phyloP scores from a whole-genome alignment of 2,888 invertebrate species.

The Crematogaster levior region DNA sequence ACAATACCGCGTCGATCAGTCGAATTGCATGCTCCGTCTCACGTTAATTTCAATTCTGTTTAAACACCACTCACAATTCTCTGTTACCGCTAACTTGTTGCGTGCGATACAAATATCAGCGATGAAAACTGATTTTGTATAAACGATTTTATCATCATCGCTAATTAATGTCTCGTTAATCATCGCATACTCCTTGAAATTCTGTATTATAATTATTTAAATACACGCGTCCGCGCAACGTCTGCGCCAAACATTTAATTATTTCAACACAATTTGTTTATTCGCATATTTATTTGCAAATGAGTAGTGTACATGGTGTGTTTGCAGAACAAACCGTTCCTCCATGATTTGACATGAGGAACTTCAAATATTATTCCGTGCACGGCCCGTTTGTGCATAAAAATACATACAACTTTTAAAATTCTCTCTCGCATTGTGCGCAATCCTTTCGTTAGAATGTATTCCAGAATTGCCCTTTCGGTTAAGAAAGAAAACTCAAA shows the following conservation, averaged over 20 bases:
- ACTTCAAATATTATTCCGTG: conserved; percentile 29
- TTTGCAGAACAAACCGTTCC: conserved; percentile 33
- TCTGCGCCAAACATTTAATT: conserved; percentile 1
- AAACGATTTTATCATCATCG: conserved; percentile 14
- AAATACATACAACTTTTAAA: conserved; percentile 22
- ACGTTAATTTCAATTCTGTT: conserved; percentile 28
- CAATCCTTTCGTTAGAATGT: conserved; percentile 24
- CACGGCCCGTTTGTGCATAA: not conserved
- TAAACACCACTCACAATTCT: not conserved
- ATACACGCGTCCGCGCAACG: not conserved
- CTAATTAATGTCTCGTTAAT: conserved; percentile 14
- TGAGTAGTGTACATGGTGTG: not conserved
- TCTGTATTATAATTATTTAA: conserved; percentile 1
- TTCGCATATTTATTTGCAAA: conserved; percentile 28
- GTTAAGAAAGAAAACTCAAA: conserved; percentile 43
- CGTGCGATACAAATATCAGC: conserved; percentile 17
- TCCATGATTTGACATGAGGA: not conserved
- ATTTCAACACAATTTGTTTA: not conserved
- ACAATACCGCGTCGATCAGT: conserved; percentile 17
- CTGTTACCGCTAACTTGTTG: conserved; percentile 43
- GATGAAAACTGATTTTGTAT: not conserved
- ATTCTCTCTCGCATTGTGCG: conserved; percentile 13
- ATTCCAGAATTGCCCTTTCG: not conserved
- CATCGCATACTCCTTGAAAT: not conserved
- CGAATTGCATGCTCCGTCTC: conserved; percentile 1